Conservation (phyloP, 92 coral and sea anemone species). For the Scolanthus callimorphus region DNA sequence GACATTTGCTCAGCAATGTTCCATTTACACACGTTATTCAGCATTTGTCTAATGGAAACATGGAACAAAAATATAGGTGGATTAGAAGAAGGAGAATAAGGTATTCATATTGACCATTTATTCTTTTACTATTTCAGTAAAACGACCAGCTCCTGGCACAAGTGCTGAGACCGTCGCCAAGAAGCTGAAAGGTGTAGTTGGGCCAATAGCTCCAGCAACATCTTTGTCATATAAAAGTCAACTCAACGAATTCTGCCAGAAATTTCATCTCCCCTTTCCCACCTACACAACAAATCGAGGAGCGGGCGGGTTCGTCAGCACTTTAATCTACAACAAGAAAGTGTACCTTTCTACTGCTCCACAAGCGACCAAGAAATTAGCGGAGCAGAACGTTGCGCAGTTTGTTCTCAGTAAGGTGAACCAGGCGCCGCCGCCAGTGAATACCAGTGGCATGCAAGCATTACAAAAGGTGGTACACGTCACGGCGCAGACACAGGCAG, state of each 20-base stretch:
- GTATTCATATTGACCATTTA: too few relatives aligned
- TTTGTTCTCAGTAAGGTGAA: constrained; percentile 72
- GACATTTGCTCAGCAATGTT: too few relatives aligned
- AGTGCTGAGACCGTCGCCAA: constrained; percentile 39
- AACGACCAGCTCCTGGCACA: constrained; percentile 41
- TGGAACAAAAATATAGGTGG: too few relatives aligned
- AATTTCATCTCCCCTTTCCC: constrained; percentile 73
- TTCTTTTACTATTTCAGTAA: constrained; percentile 22
- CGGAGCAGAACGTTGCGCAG: constrained; percentile 93
- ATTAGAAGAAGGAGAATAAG: too few relatives aligned
- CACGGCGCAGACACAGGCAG: constrained; percentile 15
- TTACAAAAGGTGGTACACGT: constrained; percentile 55
- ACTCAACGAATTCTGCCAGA: constrained; percentile 89
- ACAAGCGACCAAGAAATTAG: constrained; percentile 65
- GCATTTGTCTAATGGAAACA: too few relatives aligned
- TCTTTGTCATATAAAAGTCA: constrained; percentile 64
- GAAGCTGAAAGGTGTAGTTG: constrained; percentile 38
- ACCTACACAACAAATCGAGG: constrained; percentile 51
- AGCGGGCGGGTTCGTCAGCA: constrained; percentile 61
- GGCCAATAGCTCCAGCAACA: constrained; percentile 1
- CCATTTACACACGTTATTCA: too few relatives aligned
- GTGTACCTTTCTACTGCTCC: constrained; percentile 52
- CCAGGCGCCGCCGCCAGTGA: constrained; percentile 61
- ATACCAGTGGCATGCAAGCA: constrained; percentile 31
- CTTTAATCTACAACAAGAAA: constrained; percentile 61